Conservation (phyloP, 2,797 vertebrate genomes). For the Falco biarmicus region DNA sequence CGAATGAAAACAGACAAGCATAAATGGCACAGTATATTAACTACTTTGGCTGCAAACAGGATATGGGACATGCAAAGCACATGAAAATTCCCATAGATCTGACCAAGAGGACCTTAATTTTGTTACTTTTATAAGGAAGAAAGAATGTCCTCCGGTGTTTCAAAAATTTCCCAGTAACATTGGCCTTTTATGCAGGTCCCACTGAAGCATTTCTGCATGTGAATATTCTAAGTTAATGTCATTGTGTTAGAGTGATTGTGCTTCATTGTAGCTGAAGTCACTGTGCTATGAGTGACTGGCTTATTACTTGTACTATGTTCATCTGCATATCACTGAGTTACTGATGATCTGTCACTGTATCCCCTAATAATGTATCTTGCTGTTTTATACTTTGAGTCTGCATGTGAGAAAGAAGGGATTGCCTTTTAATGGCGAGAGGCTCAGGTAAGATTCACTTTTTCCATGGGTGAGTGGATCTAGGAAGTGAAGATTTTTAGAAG, state of each 20-base stretch:
- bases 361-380: not conserved
- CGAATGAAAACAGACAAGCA: not conserved
- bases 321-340: not conserved
- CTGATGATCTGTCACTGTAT: not conserved
- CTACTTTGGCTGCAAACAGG: not conserved
- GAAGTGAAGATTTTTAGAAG: not conserved
- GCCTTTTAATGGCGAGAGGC: not conserved
- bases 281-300: not conserved
- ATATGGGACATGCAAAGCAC: not conserved
- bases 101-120: not conserved
- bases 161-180: not conserved
- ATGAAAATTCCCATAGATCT: not conserved
- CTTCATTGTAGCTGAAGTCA: not conserved
- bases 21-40: not conserved
- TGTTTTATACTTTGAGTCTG: not conserved
- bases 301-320: not conserved
- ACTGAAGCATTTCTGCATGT: not conserved
- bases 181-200: not conserved
- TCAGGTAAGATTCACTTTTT: not conserved
- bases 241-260: not conserved
- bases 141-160: not conserved
- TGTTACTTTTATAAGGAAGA: not conserved
- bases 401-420: not conserved
- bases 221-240: not conserved
- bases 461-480: not conserved